These are phyloP conservation scores for Argopecten irradians DNA, from an alignment of 1,140 invertebrate genomes.

Conservation along the genomic window DNA sequence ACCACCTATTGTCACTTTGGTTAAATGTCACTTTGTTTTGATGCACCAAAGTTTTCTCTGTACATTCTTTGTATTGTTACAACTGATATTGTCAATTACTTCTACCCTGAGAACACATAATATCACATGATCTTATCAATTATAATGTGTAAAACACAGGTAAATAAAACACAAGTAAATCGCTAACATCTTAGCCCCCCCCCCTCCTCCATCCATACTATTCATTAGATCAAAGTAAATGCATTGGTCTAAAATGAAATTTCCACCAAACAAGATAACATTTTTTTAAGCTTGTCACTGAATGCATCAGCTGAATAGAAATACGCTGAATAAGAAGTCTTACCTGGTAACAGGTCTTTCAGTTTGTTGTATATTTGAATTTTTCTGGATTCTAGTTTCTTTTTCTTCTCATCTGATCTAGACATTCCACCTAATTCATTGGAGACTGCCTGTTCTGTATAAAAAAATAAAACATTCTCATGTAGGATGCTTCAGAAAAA, in stretches of 20 bases:
- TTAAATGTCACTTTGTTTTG: not conserved
- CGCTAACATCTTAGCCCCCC: no score
- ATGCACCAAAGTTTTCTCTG: not conserved
- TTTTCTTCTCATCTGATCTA: not conserved
- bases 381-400: slow-evolving; percentile 37
- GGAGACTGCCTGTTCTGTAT: slow-evolving; percentile 36
- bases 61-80: no score
- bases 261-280: no score
- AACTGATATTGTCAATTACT: no score
- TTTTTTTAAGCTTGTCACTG: not conserved
- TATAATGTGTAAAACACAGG: no score
- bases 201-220: no score
- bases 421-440: slow-evolving; percentile 25
- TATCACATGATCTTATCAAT: no score
- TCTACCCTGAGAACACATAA: no score
- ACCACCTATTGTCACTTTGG: not conserved
- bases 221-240: no score
- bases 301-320: not conserved
- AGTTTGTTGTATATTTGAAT: slow-evolving; percentile 49
- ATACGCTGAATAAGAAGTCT: not conserved
- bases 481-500: no score
- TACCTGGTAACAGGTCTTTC: slow-evolving; percentile 58
- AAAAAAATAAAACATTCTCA: not conserved
- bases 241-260: no score
- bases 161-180: no score